phyloP scores from a whole-genome alignment of 1,140 invertebrate genomes.

The Bombus soroeensis region DNA sequence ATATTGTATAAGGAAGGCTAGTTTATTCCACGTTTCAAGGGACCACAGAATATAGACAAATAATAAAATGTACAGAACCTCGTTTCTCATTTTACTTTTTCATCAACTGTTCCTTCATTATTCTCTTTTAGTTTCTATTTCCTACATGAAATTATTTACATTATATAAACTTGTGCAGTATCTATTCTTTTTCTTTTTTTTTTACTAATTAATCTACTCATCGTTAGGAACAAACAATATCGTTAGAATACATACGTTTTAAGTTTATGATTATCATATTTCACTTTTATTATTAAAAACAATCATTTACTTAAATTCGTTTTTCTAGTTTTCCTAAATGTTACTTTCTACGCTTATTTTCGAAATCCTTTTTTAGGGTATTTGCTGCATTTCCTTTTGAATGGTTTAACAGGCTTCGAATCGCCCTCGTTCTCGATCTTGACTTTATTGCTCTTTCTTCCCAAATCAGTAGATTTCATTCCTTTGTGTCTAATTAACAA shows the following conservation, averaged over 20 bases:
- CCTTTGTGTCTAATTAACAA: conserved; percentile 60
- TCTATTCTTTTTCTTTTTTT: not conserved
- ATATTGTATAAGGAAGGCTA: conserved; percentile 12
- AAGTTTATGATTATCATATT: not conserved
- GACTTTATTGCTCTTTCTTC: conserved; percentile 30
- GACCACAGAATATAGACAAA: conserved; percentile 51
- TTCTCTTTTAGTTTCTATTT: not conserved
- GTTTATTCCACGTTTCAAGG: conserved; percentile 19
- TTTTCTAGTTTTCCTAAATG: not conserved
- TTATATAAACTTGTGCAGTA: not conserved
- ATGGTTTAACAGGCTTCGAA: conserved; percentile 59
- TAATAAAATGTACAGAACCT: conserved; percentile 50
- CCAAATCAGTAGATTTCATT: conserved; percentile 49
- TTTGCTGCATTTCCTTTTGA: conserved; percentile 77
- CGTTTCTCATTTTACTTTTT: conserved; percentile 34
- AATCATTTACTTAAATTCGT: not conserved
- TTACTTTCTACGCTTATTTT: not conserved
- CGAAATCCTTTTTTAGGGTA: conserved; percentile 65
- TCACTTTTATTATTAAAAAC: not conserved
- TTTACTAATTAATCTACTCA: not conserved
- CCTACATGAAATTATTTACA: not conserved
- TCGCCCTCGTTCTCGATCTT: conserved; percentile 17
- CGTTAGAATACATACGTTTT: not conserved
- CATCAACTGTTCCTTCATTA: conserved; percentile 7
- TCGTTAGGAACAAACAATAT: not conserved